Base-by-base conservation (phyloP, 1,140 invertebrate species). In the Acyrthosiphon pisum region DNA sequence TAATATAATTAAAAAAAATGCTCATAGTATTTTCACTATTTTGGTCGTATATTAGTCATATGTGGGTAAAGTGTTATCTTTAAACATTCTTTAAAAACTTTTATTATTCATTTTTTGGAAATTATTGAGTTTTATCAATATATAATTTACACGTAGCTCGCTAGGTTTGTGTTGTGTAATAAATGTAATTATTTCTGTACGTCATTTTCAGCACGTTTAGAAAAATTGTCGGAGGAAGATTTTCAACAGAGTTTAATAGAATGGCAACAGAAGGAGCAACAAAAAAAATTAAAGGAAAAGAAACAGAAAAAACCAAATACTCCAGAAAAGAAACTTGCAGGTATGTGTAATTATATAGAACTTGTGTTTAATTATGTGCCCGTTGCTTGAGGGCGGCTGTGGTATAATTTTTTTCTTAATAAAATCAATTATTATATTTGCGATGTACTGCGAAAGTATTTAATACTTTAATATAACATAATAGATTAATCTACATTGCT, bases 171-270 rank as follows among this genome's bases (percentile, higher is more conserved):
- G 41, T 41, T 37, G 22, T 26, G 2, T 37, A 18, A 30, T 37
- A 9, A 23, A 22, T 41, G 1, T 83, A 30, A 56, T 11, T 35
- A 11, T 37, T n/a, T 35, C 20, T 35, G 7, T 53, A 23, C 22
- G 23, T 53, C 14, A 60, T 91, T 91, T 91, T 81, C 44, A 91
- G 90, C 37, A 83, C 90, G 90, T 50, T 48, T 91, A 35, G 90
- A 46, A 23, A 91, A 91, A 91, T 7, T 91, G 14, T 26, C 37
- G 6, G 90, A 91, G 37, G 35, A 68, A 91, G 90, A 91, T 20
- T 91, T 68, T 76, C 90, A 91, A 46, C 35, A 60, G 37, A 91
- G 68, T 30, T 76, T 91, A n/a, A 46, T n/a, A 14, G 90, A 91
- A 91, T 91, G 90, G 90, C 50, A 41, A 68, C 41, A n/a, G 18